These are phyloP conservation scores for Mormyrops boulengeri DNA, from an alignment of 2,797 vertebrate genomes.

Conservation along the genomic window DNA sequence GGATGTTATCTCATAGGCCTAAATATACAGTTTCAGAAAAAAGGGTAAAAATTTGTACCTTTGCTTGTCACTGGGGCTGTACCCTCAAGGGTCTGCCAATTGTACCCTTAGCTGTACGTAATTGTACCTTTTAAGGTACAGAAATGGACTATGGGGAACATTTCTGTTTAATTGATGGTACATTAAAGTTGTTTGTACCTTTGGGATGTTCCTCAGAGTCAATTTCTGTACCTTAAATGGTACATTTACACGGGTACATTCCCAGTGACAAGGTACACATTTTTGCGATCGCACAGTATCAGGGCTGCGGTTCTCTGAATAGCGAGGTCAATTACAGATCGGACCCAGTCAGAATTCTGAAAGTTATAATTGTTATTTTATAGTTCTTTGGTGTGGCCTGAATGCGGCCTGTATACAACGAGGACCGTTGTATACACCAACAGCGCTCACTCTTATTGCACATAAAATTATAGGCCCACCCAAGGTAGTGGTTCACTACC, in stretches of 20 bases:
- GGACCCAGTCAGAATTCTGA: neutral
- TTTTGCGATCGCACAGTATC: constrained; percentile 26
- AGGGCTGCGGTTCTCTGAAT: constrained; percentile 25
- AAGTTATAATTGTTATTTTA: constrained; percentile 39
- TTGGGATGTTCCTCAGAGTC: neutral
- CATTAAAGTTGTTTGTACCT: neutral
- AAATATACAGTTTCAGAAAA: neutral
- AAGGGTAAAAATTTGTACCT: neutral
- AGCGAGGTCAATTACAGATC: constrained; percentile 10
- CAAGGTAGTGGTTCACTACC: neutral
- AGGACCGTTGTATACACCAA: neutral
- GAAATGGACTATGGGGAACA: neutral
- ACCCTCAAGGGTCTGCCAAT: neutral
- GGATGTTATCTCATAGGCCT: neutral
- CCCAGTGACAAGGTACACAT: neutral
- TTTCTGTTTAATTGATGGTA: neutral
- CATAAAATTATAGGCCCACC: neutral
- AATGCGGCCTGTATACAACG: neutral
- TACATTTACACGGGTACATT: neutral
- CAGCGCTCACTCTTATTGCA: neutral
- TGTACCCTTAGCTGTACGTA: neutral
- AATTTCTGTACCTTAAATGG: neutral
- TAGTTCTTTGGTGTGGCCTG: constrained; percentile 28
- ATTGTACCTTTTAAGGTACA: neutral
- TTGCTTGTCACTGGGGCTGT: neutral